Evolutionary conservation across 2,113 vertebrate species (phyloP).

Genomic region (Arizona elegans): DNA sequence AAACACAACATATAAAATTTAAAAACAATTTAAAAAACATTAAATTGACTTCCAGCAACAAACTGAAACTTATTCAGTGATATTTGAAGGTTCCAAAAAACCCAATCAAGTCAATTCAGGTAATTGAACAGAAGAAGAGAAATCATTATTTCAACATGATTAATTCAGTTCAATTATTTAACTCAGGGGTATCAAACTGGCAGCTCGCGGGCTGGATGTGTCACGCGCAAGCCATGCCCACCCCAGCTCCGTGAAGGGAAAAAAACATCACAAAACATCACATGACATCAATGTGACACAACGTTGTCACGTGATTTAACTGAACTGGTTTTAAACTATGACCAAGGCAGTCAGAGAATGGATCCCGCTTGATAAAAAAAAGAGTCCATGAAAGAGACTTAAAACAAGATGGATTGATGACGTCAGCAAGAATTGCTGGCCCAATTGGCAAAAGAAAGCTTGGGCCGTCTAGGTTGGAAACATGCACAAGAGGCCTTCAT

Average conservation of each 20-base stretch:
- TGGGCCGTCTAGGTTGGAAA: background rate
- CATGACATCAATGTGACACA: too few species aligned
- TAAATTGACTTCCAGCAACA: too few species aligned
- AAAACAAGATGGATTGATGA: background rate
- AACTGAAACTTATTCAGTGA: background rate
- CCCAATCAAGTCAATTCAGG: background rate
- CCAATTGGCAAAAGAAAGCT: background rate
- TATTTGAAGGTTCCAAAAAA: background rate
- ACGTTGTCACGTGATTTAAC: background rate
- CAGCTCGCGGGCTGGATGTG: too few species aligned
- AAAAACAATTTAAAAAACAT: too few species aligned
- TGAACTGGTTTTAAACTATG: background rate
- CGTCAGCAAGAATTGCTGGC: background rate
- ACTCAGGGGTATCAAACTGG: background rate
- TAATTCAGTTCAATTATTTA: background rate
- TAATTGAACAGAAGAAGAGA: background rate
- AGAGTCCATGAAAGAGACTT: background rate
- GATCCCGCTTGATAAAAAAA: background rate
- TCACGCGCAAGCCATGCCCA: too few species aligned
- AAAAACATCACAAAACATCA: too few species aligned
- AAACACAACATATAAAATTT: too few species aligned
- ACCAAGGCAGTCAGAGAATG: background rate
- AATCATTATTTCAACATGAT: background rate
- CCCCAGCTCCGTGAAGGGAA: too few species aligned
- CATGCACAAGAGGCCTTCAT: background rate